Base-by-base conservation (phyloP, 1,140 invertebrate species). In the Hyles euphorbiae region DNA sequence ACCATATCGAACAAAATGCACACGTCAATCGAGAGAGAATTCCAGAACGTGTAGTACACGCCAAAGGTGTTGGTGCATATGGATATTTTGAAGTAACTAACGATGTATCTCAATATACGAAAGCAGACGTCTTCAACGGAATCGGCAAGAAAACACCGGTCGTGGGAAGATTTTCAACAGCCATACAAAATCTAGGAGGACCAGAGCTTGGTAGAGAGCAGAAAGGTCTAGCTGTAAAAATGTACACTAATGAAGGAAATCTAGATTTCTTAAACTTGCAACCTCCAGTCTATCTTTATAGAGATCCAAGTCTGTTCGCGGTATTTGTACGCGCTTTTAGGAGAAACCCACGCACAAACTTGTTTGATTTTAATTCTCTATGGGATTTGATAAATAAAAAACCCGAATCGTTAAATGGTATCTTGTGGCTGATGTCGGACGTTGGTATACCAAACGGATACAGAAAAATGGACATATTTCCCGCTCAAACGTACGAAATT, bases 11-110 rank as follows among this genome's bases (percentile, higher is more conserved):
- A 80, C 95, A 97, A 83, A 91, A 97, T 72, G 92, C 94, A 1
- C 95, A 97, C 76, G 97, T 98, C 72, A 92, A 94, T 70, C 85
- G 94, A 9, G 97, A 99, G 84, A 91, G 97, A 53, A 98, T 99
- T 73, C 97, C 98, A 0, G 97, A 99, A 82, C 91, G 98, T 68
- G 96, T 98, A 0, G 96, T 98, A 1, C 97, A 98, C 81, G 97
- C 97, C 1, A 98, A 98, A 89, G 98, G 97, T 70, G 94, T 95
- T 48, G 96, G 96, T 58, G 97, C 97, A 2, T 97, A 97, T 89
- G 98, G 98, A 0, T 98, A 97, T 74, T 98, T 98, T 77, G 96
- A 98, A 89, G 94, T 97, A 3, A 98, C 96, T 0, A 93, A 98
- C 73, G 96, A 98, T 76, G 96, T 99, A 32, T 93, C 92, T 2